These are phyloP conservation scores for Erythrocercus mccallii DNA, from an alignment of 2,113 vertebrate species.

Conservation along the genomic window DNA sequence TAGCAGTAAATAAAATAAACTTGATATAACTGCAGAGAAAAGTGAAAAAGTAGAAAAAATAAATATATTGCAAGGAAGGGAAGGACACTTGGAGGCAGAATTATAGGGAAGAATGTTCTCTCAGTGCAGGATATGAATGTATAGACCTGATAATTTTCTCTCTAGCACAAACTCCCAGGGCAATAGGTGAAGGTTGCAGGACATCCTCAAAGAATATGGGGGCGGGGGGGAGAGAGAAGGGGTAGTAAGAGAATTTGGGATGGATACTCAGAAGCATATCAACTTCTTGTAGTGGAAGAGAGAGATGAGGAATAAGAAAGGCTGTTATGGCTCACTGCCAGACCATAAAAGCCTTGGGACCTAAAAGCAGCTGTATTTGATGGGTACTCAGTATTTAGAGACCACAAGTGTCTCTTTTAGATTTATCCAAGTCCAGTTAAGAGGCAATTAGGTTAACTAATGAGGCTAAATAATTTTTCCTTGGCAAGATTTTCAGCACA, in stretches of 20 bases:
- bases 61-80: neutral
- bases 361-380: neutral
- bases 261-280: neutral
- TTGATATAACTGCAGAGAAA: neutral
- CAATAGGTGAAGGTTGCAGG: neutral
- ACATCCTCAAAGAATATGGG: neutral
- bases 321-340: neutral
- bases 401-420: slow-evolving; percentile 6
- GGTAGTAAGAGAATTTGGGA: neutral
- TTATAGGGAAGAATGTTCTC: neutral
- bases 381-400: neutral
- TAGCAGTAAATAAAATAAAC: neutral
- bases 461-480: slow-evolving; percentile 1
- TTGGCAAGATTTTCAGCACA: neutral
- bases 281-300: neutral
- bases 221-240: neutral
- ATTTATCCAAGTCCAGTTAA: neutral
- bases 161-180: neutral
- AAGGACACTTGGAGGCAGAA: neutral
- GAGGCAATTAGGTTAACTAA: slow-evolving; percentile 12
- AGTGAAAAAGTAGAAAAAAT: neutral
- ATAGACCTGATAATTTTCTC: neutral
- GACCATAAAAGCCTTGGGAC: neutral
- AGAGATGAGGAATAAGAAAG: neutral
- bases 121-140: neutral